These are phyloP conservation scores for Melanchra persicariae DNA, from an alignment of 2,888 invertebrate species.

Conservation along the genomic window DNA sequence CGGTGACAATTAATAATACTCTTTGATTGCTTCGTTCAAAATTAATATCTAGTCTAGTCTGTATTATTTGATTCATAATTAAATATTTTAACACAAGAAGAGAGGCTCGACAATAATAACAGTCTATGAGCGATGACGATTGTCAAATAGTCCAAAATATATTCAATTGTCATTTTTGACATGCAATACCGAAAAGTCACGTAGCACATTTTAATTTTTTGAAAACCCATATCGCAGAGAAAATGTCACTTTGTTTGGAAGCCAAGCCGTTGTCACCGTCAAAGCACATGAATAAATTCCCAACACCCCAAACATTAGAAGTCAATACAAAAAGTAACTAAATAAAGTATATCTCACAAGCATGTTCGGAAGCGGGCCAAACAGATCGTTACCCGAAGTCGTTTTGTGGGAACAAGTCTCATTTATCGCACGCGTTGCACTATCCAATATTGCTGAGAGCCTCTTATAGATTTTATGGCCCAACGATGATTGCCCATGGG, in stretches of 20 bases:
- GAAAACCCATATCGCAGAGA: too few species aligned
- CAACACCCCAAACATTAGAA: slow-evolving; percentile 16
- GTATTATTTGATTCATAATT: background rate
- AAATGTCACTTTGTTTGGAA: background rate
- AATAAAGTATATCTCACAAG: slow-evolving; percentile 34
- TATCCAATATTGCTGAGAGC: slow-evolving; percentile 68
- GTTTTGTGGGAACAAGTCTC: slow-evolving; percentile 70
- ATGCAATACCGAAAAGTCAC: too few species aligned
- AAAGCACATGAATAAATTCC: slow-evolving; percentile 8
- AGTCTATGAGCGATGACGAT: too few species aligned
- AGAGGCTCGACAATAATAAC: too few species aligned
- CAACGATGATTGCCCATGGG: slow-evolving; percentile 83
- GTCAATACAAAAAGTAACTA: slow-evolving; percentile 43
- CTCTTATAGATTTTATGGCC: slow-evolving; percentile 66
- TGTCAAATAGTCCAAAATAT: too few species aligned
- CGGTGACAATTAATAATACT: too few species aligned
- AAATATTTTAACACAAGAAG: background rate
- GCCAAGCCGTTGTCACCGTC: too few species aligned
- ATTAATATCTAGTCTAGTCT: background rate
- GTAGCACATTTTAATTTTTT: too few species aligned
- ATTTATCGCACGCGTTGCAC: slow-evolving; percentile 71
- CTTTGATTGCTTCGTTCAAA: background rate
- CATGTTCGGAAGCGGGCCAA: slow-evolving; percentile 55
- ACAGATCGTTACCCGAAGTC: slow-evolving; percentile 66
- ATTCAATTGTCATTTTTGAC: too few species aligned